phyloP scores from a whole-genome alignment of 1,140 invertebrate species.

The Bilobella aurantiaca region DNA sequence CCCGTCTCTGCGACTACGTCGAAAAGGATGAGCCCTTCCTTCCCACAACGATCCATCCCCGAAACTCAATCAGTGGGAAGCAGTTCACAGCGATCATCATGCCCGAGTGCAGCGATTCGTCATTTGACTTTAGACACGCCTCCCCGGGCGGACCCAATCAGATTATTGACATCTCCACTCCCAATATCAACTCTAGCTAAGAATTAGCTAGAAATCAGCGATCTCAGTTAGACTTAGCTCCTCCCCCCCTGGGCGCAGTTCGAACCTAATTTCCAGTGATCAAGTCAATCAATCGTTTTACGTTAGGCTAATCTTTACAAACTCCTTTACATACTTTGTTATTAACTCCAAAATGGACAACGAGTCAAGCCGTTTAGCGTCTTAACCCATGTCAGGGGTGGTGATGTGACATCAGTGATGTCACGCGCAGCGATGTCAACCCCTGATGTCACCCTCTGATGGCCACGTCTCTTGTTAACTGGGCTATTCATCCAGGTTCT shows the following conservation, averaged over 20 bases:
- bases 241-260: neutral
- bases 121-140: neutral
- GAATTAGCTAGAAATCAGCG: neutral
- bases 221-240: neutral
- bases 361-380: neutral
- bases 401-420: neutral
- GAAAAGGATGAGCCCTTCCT: slow-evolving; percentile 68
- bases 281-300: too few relatives aligned
- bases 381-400: neutral
- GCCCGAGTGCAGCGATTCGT: slow-evolving; percentile 49
- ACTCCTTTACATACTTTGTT: too few relatives aligned
- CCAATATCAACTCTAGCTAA: neutral
- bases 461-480: neutral
- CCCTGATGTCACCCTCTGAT: neutral
- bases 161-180: neutral
- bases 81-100: slow-evolving; percentile 87
- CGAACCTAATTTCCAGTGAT: neutral
- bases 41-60: slow-evolving; percentile 78
- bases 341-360: neutral
- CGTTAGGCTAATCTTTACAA: too few relatives aligned
- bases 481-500: neutral
- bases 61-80: slow-evolving; percentile 63
- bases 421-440: too few relatives aligned
- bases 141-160: neutral
- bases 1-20: slow-evolving; percentile 66